Conservation (phyloP, 2,797 vertebrate genomes). For the Notolabrus celidotus region DNA sequence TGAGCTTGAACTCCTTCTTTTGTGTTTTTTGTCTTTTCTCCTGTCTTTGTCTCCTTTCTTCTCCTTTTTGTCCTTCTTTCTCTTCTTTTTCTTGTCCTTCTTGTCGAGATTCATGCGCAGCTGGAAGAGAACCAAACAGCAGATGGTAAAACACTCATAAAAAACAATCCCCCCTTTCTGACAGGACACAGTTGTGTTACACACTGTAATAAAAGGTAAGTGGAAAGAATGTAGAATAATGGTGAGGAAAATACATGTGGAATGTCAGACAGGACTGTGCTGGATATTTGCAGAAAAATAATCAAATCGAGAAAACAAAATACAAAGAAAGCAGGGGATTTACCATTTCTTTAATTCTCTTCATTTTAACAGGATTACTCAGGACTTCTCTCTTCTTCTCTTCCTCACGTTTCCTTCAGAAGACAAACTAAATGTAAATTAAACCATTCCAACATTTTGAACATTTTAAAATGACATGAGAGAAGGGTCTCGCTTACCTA, state of each 20-base stretch:
- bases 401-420: conserved; percentile 92
- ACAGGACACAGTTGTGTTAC: neutral
- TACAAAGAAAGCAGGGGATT: neutral
- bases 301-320: too few relatives aligned
- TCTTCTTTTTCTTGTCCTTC: conserved; percentile 87
- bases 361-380: conserved; percentile 98
- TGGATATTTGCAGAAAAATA: neutral
- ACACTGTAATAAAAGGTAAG: neutral
- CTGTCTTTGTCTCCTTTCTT: conserved; percentile 88
- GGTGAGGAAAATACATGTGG: neutral
- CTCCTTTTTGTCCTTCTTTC: conserved; percentile 88
- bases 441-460: neutral
- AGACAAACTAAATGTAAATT: conserved; percentile 24
- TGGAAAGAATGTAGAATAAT: neutral
- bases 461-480: neutral
- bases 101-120: conserved; percentile 92
- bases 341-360: conserved; percentile 95
- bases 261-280: neutral
- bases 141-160: neutral
- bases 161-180: neutral
- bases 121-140: conserved; percentile 67
- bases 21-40: conserved; percentile 88
- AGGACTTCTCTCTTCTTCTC: conserved; percentile 95
- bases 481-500: conserved; percentile 79
- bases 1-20: conserved; percentile 80